Evolutionary conservation across 1,140 invertebrate species (phyloP), one percentile per base, ranked within the genome.

Genomic region (Zaprionus kolodkinae): DNA sequence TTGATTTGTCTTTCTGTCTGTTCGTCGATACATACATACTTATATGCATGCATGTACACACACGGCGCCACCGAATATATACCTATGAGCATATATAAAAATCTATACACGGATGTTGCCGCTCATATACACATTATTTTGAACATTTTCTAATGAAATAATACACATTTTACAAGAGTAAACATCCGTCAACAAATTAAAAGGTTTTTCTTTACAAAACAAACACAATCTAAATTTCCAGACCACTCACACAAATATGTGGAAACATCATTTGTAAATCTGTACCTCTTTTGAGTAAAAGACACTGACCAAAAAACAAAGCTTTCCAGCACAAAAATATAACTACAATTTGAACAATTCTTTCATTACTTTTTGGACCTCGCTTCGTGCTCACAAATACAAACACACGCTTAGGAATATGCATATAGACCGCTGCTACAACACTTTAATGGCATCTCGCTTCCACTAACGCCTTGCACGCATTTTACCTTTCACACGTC

Each of bases 391-490:
- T 77, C 78, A 60, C 72, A 81, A 21, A 61, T 66, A 81, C 79
- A 77, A 62, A 64, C 69, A 63, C 38, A 76, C 70, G 70, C 60
- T 74, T 75, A 69, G 36, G 71, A 61, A 75, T 75, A 64, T 55
- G 67, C 83, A 84, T 77, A 77, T 88, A 72, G 72, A 84, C 84
- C 80, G 85, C 86, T 78, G 84, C 61, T 78, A 74, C 66, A 83
- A 79, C 67, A 87, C 84, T 87, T 87, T 81, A 79, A 54, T 73
- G 85, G 57, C 69, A 79, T 88, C 85, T 79, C 85, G 75, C 78
- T 88, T 61, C 17, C 78, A 76, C 85, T 76, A 63, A 79, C 57
- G 78, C 54, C 72, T 52, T 27, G 27, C 54, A 69, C 75, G 56
- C 74, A 89, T 89, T 80, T 72, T 89, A 81, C 80, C 70, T 87